Evolutionary conservation across 2,888 invertebrate species (phyloP).

Genomic region (Steinernema carpocapsae): DNA sequence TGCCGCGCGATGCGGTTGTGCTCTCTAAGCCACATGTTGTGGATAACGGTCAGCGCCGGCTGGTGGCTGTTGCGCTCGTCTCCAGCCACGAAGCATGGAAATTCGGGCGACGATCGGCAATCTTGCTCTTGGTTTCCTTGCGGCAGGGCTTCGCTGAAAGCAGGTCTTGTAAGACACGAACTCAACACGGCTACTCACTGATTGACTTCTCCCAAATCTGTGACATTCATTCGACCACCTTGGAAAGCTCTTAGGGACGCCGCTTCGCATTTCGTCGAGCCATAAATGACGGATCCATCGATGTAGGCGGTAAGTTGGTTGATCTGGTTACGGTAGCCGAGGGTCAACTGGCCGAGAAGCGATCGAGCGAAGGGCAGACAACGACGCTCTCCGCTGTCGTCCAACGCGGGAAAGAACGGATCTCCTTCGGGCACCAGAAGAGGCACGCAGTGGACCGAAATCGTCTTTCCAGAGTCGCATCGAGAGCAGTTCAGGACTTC

Average conservation of each 20-base stretch:
- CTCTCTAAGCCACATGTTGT: conserved; percentile 67
- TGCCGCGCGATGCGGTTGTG: conserved; percentile 67
- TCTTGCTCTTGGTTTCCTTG: conserved; percentile 65
- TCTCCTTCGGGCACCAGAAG: conserved; percentile 88
- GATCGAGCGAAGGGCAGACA: conserved; percentile 82
- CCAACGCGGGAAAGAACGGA: conserved; percentile 82
- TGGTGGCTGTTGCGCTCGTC: conserved; percentile 66
- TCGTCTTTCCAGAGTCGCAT: conserved; percentile 85
- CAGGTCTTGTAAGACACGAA: not conserved
- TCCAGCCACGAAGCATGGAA: conserved; percentile 66
- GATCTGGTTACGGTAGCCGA: conserved; percentile 79
- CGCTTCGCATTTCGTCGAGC: conserved; percentile 65
- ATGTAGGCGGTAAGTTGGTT: conserved; percentile 75
- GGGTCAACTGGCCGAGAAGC: conserved; percentile 84
- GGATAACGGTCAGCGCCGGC: conserved; percentile 67
- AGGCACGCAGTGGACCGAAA: conserved; percentile 92
- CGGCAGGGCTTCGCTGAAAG: conserved; percentile 50
- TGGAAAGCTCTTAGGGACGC: conserved; percentile 56
- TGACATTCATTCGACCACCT: conserved; percentile 62
- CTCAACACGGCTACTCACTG: conserved; percentile 24
- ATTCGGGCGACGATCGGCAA: conserved; percentile 60
- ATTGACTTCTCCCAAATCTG: conserved; percentile 40
- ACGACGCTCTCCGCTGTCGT: conserved; percentile 81
- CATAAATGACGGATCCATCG: conserved; percentile 67
- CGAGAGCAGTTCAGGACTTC: conserved; percentile 71